A percentile compares a stretch with the other conserved stretches of the same genome.
phyloP scores from a whole-genome alignment of 2,113 vertebrate genomes.

The Epinephelus fuscoguttatus region DNA sequence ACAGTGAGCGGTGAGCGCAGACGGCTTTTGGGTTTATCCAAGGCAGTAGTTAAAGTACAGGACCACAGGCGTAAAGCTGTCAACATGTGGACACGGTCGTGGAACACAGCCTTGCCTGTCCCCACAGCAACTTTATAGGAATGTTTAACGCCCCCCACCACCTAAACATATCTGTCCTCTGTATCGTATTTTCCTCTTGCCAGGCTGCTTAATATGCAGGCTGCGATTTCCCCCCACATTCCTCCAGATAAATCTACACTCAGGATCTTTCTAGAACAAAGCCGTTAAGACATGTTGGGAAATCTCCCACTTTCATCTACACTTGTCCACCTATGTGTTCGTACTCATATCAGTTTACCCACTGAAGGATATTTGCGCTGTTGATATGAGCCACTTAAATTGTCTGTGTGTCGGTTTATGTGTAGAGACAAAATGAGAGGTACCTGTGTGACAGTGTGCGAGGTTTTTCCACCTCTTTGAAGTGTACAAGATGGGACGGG shows the following conservation, averaged over 20 bases:
- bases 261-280: constrained; percentile 69
- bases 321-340: constrained; percentile 56
- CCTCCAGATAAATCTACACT: constrained; percentile 71
- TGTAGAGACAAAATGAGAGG: constrained; percentile 46
- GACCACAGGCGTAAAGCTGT: constrained; percentile 81
- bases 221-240: constrained; percentile 67
- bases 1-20: constrained; percentile 48
- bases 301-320: constrained; percentile 72
- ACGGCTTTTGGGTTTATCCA: constrained; percentile 74
- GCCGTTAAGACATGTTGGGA: constrained; percentile 76
- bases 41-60: constrained; percentile 73
- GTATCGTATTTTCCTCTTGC: constrained; percentile 59
- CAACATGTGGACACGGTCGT: constrained; percentile 70
- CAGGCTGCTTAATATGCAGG: constrained; percentile 78
- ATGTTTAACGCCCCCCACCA: constrained; percentile 59
- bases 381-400: constrained; percentile 64
- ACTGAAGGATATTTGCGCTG: constrained; percentile 34
- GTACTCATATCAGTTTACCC: constrained; percentile 62
- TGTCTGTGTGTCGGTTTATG: constrained; percentile 42
- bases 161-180: constrained; percentile 74
- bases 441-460: constrained; percentile 51
- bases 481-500: constrained; percentile 54
- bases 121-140: constrained; percentile 75
- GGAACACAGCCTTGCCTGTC: constrained; percentile 75
- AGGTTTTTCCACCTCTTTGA: constrained; percentile 59